Evolutionary conservation across 2,888 invertebrate genomes (phyloP).

Genomic region (Drosophila nr. medialis): DNA sequence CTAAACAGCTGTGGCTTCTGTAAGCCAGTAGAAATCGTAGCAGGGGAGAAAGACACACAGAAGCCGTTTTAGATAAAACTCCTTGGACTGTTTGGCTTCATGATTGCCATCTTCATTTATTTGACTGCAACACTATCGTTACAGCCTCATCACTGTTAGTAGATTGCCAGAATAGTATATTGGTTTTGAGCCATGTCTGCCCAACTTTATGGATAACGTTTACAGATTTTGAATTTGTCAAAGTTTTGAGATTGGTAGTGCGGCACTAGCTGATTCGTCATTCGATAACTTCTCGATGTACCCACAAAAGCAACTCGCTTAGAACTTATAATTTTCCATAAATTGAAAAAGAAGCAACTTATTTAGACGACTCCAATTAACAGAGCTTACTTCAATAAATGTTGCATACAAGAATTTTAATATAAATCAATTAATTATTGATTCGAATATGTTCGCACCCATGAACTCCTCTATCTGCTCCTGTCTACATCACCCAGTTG

Average conservation of each 20-base stretch:
- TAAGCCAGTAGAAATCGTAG: neutral
- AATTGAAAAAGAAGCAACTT: no score
- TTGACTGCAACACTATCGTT: neutral
- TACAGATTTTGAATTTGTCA: no score
- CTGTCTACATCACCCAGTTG: neutral
- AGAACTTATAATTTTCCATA: no score
- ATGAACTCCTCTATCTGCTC: neutral
- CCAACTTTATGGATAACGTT: neutral
- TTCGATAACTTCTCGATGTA: neutral
- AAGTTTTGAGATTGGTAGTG: neutral
- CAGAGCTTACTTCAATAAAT: no score
- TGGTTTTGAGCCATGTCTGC: no score
- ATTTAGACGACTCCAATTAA: no score
- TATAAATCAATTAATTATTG: neutral
- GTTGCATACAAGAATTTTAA: no score
- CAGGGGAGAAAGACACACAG: neutral
- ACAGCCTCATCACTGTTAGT: neutral
- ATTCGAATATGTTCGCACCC: neutral
- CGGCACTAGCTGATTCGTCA: neutral
- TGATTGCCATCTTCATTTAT: neutral
- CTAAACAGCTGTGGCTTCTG: constrained; percentile 67
- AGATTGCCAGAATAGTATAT: neutral
- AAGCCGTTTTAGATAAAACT: neutral
- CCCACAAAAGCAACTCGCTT: neutral
- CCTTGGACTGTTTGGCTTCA: constrained; percentile 23